These are phyloP conservation scores for Nowickia ferox DNA, from an alignment of 2,888 invertebrate species.

Conservation along the genomic window DNA sequence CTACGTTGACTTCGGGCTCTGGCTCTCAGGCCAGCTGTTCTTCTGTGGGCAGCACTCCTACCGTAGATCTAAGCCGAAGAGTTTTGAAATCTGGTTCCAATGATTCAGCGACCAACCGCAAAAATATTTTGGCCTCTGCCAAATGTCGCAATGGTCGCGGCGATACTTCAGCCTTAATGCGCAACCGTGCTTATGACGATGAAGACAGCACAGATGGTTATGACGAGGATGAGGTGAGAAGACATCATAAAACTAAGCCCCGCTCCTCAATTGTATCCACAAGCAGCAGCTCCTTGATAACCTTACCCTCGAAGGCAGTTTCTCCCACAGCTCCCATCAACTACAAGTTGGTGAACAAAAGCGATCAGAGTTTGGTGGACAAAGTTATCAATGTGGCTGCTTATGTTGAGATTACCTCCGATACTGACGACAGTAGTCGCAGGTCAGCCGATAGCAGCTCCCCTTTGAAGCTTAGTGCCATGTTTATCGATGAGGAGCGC, in stretches of 20 bases:
- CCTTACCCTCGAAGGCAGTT: constrained; percentile 74
- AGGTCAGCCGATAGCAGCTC: constrained; percentile 80
- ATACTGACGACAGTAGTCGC: constrained; percentile 83
- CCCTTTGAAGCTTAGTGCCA: constrained; percentile 82
- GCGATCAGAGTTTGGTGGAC: constrained; percentile 81
- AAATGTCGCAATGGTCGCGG: constrained; percentile 92
- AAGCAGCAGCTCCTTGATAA: constrained; percentile 73
- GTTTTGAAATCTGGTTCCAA: constrained; percentile 91
- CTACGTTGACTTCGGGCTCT: constrained; percentile 89
- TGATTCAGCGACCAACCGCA: constrained; percentile 85
- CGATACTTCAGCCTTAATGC: constrained; percentile 88
- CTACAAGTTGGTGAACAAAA: constrained; percentile 78
- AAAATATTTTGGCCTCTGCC: constrained; percentile 93
- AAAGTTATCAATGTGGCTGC: constrained; percentile 83
- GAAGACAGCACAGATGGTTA: constrained; percentile 84
- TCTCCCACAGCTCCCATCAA: constrained; percentile 77
- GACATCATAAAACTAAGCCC: constrained; percentile 83
- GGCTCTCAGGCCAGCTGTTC: constrained; percentile 89
- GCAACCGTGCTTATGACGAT: constrained; percentile 85
- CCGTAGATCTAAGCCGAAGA: constrained; percentile 86
- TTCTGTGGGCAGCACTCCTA: constrained; percentile 86
- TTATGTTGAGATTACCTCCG: constrained; percentile 82
- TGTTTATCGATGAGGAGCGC: constrained; percentile 83
- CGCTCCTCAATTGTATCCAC: constrained; percentile 73
- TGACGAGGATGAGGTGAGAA: constrained; percentile 81